Base-by-base conservation (phyloP, 2,888 invertebrate species). In the Eucera pruinosa region DNA sequence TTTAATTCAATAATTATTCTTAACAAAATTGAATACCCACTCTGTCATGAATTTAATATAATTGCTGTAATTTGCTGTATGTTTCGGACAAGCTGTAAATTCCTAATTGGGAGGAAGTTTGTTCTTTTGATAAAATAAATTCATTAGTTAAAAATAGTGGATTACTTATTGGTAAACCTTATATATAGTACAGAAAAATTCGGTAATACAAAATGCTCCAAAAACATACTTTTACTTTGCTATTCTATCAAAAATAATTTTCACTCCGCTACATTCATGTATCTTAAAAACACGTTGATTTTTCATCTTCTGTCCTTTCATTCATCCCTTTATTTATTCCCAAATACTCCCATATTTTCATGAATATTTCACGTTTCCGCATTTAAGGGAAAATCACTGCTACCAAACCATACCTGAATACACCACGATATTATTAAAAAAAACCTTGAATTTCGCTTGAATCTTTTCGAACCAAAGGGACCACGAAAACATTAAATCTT, bases 401-500 rank as follows among this genome's bases (percentile, higher is more conserved):
- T 30, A n/a, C 30, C 45, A 30, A 33, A 61, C 60, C 9, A 2
- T 3, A 61, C 15, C 4, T 15, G 30, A n/a, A n/a, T 15, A 15
- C 39, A 18, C 43, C 13, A 20, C 20, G 27, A 27, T 18, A 20
- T 1, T 1, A 27, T 60, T 27, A 43, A 60, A 60, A 25, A 45
- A 30, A 27, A 18, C 30, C 41, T 15, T 6, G 41, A 68, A 50
- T 50, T 41, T 48, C 50, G 27, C 39, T 13, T 6, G n/a, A n/a
- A 39, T 25, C 15, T 27, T 6, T 15, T 5, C 11, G 25, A 61
- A 68, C 62, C 58, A 68, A 62, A n/a, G 62, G 18, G 3, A 18
- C 11, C 60, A 36, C 18, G 7, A 39, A 9, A 41, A n/a, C 36
- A 6, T 25, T 62, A n/a, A n/a, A n/a, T 15, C 18, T 27, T 62